Percentiles rank a stretch among this genome's conserved stretches.
Conservation (phyloP, 2,797 vertebrate genomes). For the Pipistrellus pipistrellus region DNA sequence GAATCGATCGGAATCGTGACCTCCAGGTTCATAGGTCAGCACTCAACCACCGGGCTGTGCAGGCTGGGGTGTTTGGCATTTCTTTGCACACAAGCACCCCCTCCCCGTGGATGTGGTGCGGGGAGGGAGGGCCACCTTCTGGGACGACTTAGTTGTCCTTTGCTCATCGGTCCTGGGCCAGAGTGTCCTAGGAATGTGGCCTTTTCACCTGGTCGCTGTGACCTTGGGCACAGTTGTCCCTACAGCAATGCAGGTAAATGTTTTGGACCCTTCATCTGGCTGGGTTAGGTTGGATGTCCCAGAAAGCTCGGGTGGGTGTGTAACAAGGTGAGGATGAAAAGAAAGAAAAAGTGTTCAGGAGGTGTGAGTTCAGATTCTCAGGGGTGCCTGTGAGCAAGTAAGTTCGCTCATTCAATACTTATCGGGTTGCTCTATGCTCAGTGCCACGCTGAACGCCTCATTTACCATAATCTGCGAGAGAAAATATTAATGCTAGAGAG, state of each 20-base stretch:
- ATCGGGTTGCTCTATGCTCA: not conserved
- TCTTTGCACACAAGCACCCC: not conserved
- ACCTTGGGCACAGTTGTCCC: slow-evolving; percentile 61
- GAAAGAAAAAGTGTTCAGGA: not conserved
- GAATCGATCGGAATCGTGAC: too few species aligned
- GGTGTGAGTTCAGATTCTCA: not conserved
- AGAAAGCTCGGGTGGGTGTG: not conserved
- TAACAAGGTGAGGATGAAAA: not conserved
- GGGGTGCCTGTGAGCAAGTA: not conserved
- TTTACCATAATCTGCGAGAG: not conserved
- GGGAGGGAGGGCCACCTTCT: not conserved
- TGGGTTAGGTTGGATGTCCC: not conserved
- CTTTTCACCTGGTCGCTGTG: slow-evolving; percentile 61
- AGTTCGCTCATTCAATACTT: not conserved
- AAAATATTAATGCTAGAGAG: not conserved
- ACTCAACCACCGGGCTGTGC: too few species aligned
- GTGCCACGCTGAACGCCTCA: not conserved
- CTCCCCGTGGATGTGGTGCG: not conserved
- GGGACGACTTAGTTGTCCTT: not conserved
- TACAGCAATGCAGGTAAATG: not conserved
- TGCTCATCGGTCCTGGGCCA: not conserved
- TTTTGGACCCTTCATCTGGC: not conserved
- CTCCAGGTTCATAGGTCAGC: too few species aligned
- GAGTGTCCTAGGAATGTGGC: slow-evolving; percentile 48
- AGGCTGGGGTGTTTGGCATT: not conserved